A percentile compares a stretch with the other conserved stretches of the same genome.
phyloP scores from a whole-genome alignment of 2,113 vertebrate species.

The Eudyptes chrysolophus region DNA sequence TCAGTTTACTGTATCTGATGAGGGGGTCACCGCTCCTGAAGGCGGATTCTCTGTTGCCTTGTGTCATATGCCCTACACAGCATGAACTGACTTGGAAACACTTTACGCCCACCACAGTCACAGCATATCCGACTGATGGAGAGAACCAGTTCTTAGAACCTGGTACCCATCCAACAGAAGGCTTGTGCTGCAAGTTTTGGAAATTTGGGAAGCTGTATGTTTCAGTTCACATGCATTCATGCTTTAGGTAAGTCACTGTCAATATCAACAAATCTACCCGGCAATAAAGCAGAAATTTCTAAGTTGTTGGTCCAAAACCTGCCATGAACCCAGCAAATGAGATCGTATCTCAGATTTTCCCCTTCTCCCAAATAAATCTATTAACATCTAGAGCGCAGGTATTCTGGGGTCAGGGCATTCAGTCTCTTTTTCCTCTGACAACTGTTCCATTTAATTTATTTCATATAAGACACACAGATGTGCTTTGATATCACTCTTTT shows the following conservation, averaged over 20 bases:
- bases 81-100: rapidly evolving
- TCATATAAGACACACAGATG: background rate
- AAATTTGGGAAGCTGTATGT: background rate
- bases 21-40: background rate
- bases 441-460: background rate
- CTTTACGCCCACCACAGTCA: background rate
- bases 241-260: background rate
- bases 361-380: background rate
- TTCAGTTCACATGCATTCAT: background rate
- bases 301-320: background rate
- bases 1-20: background rate
- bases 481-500: background rate
- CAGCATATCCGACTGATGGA: rapidly evolving
- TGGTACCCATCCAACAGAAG: rapidly evolving
- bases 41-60: background rate
- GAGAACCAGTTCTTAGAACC: background rate
- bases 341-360: rapidly evolving
- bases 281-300: background rate
- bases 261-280: background rate
- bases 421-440: background rate
- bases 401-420: background rate
- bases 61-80: background rate
- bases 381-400: background rate
- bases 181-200: background rate
- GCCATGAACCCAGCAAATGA: background rate